phyloP scores from a whole-genome alignment of 1,140 invertebrate genomes.

The Stegodyphus mimosarum region DNA sequence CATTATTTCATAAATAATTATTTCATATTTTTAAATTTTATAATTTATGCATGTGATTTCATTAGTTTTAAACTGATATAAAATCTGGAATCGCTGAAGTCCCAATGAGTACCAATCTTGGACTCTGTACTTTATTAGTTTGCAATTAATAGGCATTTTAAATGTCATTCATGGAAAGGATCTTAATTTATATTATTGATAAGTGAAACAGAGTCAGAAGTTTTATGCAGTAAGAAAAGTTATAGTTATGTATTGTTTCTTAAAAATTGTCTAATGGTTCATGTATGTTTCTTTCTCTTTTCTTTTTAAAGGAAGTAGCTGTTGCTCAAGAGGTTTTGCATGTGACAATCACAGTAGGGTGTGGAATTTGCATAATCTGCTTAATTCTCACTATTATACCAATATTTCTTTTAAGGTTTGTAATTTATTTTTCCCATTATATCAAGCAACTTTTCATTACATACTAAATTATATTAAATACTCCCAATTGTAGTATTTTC shows the following conservation, averaged over 20 bases:
- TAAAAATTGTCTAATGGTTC: neutral
- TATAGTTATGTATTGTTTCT: conserved; percentile 1
- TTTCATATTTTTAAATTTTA: too few species aligned
- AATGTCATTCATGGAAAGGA: too few species aligned
- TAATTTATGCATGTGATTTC: too few species aligned
- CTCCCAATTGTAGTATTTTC: neutral
- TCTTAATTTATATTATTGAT: too few species aligned
- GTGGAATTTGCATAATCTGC: conserved; percentile 86
- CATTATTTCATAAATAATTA: too few species aligned
- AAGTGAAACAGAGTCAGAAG: neutral
- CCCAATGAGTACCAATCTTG: too few species aligned
- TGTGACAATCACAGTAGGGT: conserved; percentile 86
- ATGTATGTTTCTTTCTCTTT: too few species aligned
- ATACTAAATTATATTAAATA: neutral
- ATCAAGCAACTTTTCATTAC: neutral
- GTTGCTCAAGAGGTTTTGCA: conserved; percentile 74
- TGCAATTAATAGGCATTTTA: too few species aligned
- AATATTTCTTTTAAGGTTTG: conserved; percentile 82
- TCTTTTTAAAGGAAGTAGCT: conserved; percentile 22
- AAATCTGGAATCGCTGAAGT: too few species aligned
- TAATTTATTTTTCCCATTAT: neutral
- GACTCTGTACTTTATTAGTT: too few species aligned
- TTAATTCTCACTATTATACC: conserved; percentile 85
- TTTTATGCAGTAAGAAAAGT: conserved; percentile 20
- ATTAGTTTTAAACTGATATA: too few species aligned